Base-by-base conservation (phyloP, 2,113 vertebrate genomes). In the Lasiurus borealis region DNA sequence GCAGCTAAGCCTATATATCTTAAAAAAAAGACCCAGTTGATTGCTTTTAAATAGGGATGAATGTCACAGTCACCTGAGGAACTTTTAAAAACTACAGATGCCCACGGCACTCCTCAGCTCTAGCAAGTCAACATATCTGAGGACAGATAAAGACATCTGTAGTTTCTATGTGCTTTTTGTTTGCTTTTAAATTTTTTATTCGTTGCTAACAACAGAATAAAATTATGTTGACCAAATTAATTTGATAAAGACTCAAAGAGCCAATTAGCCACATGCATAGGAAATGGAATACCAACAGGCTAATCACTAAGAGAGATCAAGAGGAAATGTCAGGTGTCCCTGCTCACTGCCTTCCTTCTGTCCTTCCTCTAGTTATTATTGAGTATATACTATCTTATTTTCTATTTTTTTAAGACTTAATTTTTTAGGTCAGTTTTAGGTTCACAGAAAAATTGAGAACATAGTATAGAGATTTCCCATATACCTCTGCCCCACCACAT, bases 141-240 rank as follows among this genome's bases (percentile, higher is more conserved):
- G 23, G 15, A 46, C n/a, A 54, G 21, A 78, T 16, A 8, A 59
- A 50, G 62, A 5, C 31, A 8, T 23, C 40, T 40, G 19, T 6
- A 23, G 36, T 62, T 68, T 80, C 9, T 3, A 2, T 12, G 19
- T 5, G 6, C 5, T 8, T 76, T 44, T 85, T 29, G 8, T 46
- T 76, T 21, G 48, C 78, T 90, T 77, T 69, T 80, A 91, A 57
- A 31, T 80, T 85, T 48, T 82, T 82, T 76, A 36, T n/a, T 59
- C 57, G 72, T 57, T 11, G 11, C 52, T 77, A 88, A 34, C 15
- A 59, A 89, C 14, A 34, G 85, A 84, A 46, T 64, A 54, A 88
- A 69, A 68, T 92, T 27, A 94, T 23, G 59, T 68, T 54, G 69
- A 62, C 9, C 64, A 64, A 89, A 81, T 95, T 64, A 85, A 81